A percentile compares a stretch with the other conserved stretches of the same genome.
Conservation (phyloP, 2,797 vertebrate genomes). For the Urophycis tenuis region DNA sequence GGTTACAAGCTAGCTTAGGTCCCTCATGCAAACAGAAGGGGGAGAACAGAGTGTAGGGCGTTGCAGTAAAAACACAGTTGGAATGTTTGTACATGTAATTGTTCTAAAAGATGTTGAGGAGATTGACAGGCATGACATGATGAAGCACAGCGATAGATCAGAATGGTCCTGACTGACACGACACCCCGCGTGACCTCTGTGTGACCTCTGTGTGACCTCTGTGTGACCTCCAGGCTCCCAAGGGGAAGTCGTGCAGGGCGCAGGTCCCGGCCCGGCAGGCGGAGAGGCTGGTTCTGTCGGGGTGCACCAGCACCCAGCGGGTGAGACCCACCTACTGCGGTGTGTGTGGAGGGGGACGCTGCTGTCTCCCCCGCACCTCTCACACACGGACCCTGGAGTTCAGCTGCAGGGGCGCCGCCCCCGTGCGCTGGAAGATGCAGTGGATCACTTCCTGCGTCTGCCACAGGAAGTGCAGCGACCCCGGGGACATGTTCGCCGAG, state of each 20-base stretch:
- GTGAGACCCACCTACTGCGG: conserved; percentile 88
- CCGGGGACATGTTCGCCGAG: conserved; percentile 84
- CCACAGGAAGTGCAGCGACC: conserved; percentile 79
- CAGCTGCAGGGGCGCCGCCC: conserved; percentile 76
- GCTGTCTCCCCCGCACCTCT: conserved; percentile 87
- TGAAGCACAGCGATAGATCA: neutral
- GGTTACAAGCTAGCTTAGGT: neutral
- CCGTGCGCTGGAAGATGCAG: conserved; percentile 88
- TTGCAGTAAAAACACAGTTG: neutral
- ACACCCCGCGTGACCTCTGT: neutral
- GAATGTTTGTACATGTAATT: neutral
- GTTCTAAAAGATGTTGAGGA: neutral
- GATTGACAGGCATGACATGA: no score
- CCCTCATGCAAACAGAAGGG: neutral
- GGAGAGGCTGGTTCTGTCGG: conserved; percentile 82
- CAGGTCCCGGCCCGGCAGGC: conserved; percentile 81
- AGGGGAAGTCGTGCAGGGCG: conserved; percentile 82
- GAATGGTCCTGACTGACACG: neutral
- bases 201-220: neutral
- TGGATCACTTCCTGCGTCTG: conserved; percentile 94
- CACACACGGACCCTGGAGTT: conserved; percentile 82
- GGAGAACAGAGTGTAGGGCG: no score
- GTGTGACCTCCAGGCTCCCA: conserved; percentile 70
- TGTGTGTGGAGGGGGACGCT: conserved; percentile 81
- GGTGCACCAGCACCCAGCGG: conserved; percentile 79